Base-by-base conservation (phyloP, 2,113 vertebrate species). In the Pseudorhombus dupliciocellatus region DNA sequence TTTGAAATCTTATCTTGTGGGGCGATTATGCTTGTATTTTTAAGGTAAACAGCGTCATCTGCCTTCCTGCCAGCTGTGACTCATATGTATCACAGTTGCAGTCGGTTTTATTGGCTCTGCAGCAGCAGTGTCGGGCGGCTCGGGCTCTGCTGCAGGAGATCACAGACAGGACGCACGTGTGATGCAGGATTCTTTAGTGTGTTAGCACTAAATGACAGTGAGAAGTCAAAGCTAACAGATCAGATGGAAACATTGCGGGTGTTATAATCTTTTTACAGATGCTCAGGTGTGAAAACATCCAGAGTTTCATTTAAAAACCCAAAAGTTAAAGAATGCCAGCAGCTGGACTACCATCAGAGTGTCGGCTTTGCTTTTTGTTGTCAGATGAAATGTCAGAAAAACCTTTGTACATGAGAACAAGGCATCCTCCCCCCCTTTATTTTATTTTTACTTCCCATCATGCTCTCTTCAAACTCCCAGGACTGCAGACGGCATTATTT, bases 381-480 rank as follows among this genome's bases (percentile, higher is more conserved):
- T 73, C 73, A 40, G 64, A 84, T 84, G 72, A 81, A 79, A 26
- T 75, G 69, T 52, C 64, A 26, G 37, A 52, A 37, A 68, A 66
- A 58, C n/a, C 81, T 80, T 84, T 86, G 78, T 68, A n/a, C 14
- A 30, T 54, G 31, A 77, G 64, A 85, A 79, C 71, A 53, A 77
- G 59, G 66, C n/a, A n/a, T n/a, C 68, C 12, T 54, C 51, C 40
- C 24, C 37, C 42, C 44, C 40, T 24, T 52, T 14, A 24, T n/a
- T 51, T 65, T 50, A n/a, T 62, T 64, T 57, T 4, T 1, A 25
- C 22, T 55, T 64, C 24, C 65, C 64, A 4, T 70, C 28, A 53
- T 25, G n/a, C 42, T 60, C 53, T 64, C 37, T 69, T 60, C 69
- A 21, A 24, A 26, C 72, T 77, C 64, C 3, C 48, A 70, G 80